Conservation (phyloP, 2,888 invertebrate genomes). For the Nesidiocoris tenuis region DNA sequence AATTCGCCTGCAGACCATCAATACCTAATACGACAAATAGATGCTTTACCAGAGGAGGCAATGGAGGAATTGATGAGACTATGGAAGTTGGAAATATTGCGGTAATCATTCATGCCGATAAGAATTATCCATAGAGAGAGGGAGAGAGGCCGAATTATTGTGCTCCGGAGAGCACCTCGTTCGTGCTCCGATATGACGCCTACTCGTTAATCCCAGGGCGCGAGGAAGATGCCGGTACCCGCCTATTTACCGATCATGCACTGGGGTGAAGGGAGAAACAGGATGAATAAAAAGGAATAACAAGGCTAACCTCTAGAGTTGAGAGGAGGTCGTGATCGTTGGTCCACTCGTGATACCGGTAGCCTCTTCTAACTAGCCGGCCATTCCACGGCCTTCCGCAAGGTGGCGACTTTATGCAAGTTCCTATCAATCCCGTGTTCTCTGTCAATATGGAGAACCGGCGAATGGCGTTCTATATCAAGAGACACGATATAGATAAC, state of each 20-base stretch:
- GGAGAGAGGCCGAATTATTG: conserved; percentile 7
- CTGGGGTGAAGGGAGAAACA: conserved; percentile 26
- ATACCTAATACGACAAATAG: too few species aligned
- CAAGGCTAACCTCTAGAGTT: conserved; percentile 19
- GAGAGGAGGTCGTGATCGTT: conserved; percentile 36
- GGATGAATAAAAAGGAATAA: conserved; percentile 41
- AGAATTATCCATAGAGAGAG: too few species aligned
- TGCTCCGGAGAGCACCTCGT: conserved; percentile 13
- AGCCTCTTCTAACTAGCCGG: conserved; percentile 33
- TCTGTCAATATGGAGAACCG: conserved; percentile 20
- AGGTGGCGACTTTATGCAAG: conserved; percentile 21
- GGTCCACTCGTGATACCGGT: conserved; percentile 37
- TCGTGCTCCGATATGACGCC: conserved; percentile 35
- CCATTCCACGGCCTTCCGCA: conserved; percentile 12
- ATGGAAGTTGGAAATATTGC: too few species aligned
- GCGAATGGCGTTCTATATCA: background rate
- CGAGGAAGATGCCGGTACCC: conserved; percentile 5
- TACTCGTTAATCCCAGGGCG: conserved; percentile 26
- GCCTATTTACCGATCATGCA: conserved; percentile 22
- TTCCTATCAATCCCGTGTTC: too few species aligned
- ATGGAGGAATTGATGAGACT: too few species aligned
- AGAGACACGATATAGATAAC: conserved; percentile 30
- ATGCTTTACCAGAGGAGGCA: too few species aligned
- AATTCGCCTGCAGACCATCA: too few species aligned
- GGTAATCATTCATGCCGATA: too few species aligned